These are phyloP conservation scores for Maniola jurtina DNA, from an alignment of 1,140 invertebrate species.

Conservation along the genomic window DNA sequence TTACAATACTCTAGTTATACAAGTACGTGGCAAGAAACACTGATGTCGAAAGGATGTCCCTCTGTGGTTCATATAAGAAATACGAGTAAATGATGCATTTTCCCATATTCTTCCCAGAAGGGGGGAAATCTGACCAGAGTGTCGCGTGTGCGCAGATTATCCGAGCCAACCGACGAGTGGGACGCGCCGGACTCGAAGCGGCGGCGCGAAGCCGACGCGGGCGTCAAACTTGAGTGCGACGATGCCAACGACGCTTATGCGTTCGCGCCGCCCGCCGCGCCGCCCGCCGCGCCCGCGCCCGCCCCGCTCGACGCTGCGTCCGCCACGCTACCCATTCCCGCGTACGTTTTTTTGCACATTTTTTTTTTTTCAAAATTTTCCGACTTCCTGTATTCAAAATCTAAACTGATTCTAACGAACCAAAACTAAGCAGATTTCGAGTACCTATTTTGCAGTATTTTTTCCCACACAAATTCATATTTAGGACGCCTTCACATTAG, in stretches of 20 bases:
- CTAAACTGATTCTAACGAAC: too few relatives aligned
- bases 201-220: slow-evolving; percentile 51
- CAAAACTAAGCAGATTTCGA: too few relatives aligned
- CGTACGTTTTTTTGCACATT: slow-evolving; percentile 52
- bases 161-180: slow-evolving; percentile 65
- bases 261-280: slow-evolving; percentile 47
- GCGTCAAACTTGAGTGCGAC: slow-evolving; percentile 70
- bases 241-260: slow-evolving; percentile 70
- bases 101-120: background rate
- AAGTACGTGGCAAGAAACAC: too few relatives aligned
- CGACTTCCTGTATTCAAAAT: too few relatives aligned
- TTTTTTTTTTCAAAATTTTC: slow-evolving; percentile 23
- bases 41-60: too few relatives aligned
- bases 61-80: background rate
- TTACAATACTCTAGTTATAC: too few relatives aligned
- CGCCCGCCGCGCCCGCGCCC: slow-evolving; percentile 38
- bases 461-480: too few relatives aligned
- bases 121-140: slow-evolving; percentile 25
- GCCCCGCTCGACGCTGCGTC: slow-evolving; percentile 43
- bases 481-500: too few relatives aligned
- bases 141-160: slow-evolving; percentile 61
- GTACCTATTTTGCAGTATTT: too few relatives aligned
- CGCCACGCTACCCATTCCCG: slow-evolving; percentile 46
- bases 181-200: slow-evolving; percentile 58
- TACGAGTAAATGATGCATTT: slow-evolving; percentile 1